Base-by-base conservation (phyloP, 2,888 invertebrate species). In the Charanyca ferruginea region DNA sequence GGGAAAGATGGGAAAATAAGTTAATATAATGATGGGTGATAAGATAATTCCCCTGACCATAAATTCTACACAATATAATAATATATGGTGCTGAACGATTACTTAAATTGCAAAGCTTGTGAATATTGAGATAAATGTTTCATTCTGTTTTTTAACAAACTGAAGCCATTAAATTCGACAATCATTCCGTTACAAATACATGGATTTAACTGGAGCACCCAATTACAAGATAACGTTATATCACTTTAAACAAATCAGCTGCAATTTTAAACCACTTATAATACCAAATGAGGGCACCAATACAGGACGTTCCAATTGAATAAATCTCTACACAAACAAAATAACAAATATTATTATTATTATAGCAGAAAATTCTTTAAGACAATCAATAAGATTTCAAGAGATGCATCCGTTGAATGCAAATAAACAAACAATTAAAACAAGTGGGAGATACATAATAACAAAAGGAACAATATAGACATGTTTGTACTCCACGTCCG, bases 361-460 rank as follows among this genome's bases (percentile, higher is more conserved):
- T 0, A 35, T 35, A 49, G 11, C 32, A 35, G 20, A 23, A 20
- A 16, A 41, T 66, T 59, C 28, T 49, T 32, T 9, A 35, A 9
- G 4, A 68, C 53, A 47, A 49, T 54, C 49, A 44, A 53, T 35
- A 32, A 44, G 13, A 74, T 55, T 59, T 51, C 32, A 41, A 32
- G 7, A 28, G 41, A 54, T n/a, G 48, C 23, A 59, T 54, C 35
- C 32, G 60, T 61, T 70, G 59, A 77, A 79, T 66, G 58, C 18
- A 69, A 61, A 73, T 66, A 78, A 80, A 77, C 73, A 77, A 75
- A 67, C 63, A 61, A 71, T 67, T 54, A 64, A 77, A 72, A 77
- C 66, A 68, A 47, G 45, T 16, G 22, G 54, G 28, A 48, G 20
- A 69, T 60, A n/a, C n/a, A n/a, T n/a, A 70, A 66, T 58, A 70